Conservation (phyloP, 1,140 invertebrate species). For the Mya arenaria region DNA sequence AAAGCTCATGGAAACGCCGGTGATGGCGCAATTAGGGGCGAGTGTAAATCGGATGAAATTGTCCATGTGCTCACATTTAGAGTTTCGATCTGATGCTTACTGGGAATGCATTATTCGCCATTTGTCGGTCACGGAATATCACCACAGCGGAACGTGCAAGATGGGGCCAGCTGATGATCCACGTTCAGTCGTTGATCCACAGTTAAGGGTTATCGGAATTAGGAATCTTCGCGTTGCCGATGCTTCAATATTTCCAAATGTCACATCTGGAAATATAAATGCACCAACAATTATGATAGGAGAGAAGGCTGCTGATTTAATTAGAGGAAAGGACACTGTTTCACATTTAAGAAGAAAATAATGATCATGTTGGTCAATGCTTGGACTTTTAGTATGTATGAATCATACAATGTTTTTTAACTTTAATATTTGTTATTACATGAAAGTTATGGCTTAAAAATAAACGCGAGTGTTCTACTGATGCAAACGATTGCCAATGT, state of each 20-base stretch:
- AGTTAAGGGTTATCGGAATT: constrained; percentile 80
- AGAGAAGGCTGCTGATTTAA: constrained; percentile 92
- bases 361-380: too few relatives aligned
- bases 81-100: constrained; percentile 71
- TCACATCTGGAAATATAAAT: constrained; percentile 87
- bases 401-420: too few relatives aligned
- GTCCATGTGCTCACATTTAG: constrained; percentile 38
- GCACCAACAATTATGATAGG: constrained; percentile 92
- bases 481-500: too few relatives aligned
- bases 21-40: constrained; percentile 52
- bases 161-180: constrained; percentile 94
- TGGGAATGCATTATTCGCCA: constrained; percentile 75
- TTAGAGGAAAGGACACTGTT: constrained; percentile 72
- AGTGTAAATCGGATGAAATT: constrained; percentile 34
- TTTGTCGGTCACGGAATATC: constrained; percentile 87
- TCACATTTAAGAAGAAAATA: neutral
- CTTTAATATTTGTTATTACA: too few relatives aligned
- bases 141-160: constrained; percentile 94
- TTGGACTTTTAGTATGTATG: too few relatives aligned
- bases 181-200: constrained; percentile 92
- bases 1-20: constrained; percentile 45
- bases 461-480: too few relatives aligned
- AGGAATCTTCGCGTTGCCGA: constrained; percentile 62
- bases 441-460: too few relatives aligned
- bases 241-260: constrained; percentile 66